A percentile compares a stretch with the other conserved stretches of the same genome.
phyloP scores from a whole-genome alignment of 2,113 vertebrate species.

The Mystacornis crossleyi region DNA sequence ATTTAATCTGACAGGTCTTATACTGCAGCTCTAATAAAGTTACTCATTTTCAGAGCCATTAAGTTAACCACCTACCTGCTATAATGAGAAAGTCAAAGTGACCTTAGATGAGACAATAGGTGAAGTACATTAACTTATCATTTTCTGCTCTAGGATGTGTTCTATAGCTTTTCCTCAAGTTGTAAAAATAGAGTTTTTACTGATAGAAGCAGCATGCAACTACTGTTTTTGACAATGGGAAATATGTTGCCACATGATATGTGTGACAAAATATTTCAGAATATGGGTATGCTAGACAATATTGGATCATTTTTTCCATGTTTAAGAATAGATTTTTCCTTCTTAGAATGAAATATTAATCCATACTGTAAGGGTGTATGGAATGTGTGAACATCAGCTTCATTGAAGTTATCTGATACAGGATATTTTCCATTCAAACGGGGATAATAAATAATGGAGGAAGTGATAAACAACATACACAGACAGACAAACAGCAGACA shows the following conservation, averaged over 20 bases:
- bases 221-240: background rate
- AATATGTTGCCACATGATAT: background rate
- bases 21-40: background rate
- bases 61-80: background rate
- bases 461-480: background rate
- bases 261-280: background rate
- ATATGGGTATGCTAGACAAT: background rate
- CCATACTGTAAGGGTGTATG: background rate
- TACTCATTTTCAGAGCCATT: slow-evolving; percentile 26
- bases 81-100: slow-evolving; percentile 33
- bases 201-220: background rate
- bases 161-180: background rate
- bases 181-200: background rate
- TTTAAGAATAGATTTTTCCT: background rate
- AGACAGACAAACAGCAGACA: background rate
- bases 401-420: background rate
- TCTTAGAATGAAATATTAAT: background rate
- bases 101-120: background rate
- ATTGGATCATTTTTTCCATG: background rate
- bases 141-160: background rate
- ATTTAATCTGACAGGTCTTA: background rate
- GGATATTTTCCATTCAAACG: background rate
- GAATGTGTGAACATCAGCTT: background rate
- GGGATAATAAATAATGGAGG: background rate
- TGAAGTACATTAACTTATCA: background rate